phyloP scores from a whole-genome alignment of 1,140 invertebrate species.

The Zaprionus africanus region DNA sequence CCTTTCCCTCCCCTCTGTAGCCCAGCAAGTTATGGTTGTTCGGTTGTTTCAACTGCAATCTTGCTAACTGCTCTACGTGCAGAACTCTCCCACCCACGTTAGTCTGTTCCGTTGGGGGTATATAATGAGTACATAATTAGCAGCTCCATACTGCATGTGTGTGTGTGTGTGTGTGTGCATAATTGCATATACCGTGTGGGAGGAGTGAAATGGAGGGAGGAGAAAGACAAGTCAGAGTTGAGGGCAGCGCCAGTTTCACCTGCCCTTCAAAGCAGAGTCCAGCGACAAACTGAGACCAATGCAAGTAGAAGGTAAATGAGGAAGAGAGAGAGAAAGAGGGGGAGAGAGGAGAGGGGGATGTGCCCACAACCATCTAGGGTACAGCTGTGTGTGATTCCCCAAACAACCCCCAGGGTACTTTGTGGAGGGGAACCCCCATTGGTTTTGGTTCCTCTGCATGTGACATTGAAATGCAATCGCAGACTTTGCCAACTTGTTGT shows the following conservation, averaged over 20 bases:
- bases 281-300: background rate
- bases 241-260: background rate
- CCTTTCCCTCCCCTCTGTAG: no score
- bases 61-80: background rate
- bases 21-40: no score
- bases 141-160: slow-evolving; percentile 1
- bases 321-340: background rate
- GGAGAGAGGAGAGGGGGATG: background rate
- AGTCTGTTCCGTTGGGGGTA: background rate
- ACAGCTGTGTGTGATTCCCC: background rate
- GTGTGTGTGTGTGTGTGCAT: slow-evolving; percentile 6
- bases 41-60: background rate
- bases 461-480: slow-evolving; percentile 34
- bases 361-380: background rate
- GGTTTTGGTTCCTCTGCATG: background rate
- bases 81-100: background rate
- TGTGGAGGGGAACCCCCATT: background rate
- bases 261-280: background rate
- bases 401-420: background rate
- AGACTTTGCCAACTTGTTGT: background rate
- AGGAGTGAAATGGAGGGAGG: background rate
- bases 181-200: background rate
- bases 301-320: background rate
- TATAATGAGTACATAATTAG: slow-evolving; percentile 48
- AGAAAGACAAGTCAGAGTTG: background rate